Conservation (phyloP, 2,113 vertebrate species). For the Trichechus manatus region DNA sequence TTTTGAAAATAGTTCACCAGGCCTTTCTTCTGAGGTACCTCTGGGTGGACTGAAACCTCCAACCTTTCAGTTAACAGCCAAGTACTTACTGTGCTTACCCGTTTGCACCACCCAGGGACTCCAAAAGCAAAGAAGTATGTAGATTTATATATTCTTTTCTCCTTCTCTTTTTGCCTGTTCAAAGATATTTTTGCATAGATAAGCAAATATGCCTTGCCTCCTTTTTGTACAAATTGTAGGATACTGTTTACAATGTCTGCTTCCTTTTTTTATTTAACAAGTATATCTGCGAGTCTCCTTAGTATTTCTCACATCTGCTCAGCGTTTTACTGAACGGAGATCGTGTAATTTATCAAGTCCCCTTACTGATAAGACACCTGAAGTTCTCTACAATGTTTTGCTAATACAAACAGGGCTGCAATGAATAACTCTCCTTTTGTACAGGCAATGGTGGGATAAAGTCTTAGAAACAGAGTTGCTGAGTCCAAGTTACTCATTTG, state of each 20-base stretch:
- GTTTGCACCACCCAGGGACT: too few relatives aligned
- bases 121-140: not conserved
- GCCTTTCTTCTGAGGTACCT: not conserved
- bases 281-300: not conserved
- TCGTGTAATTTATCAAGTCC: not conserved
- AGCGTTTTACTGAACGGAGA: fast-evolving
- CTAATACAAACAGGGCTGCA: not conserved
- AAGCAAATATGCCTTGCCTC: not conserved
- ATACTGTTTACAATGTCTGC: fast-evolving
- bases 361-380: not conserved
- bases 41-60: too few relatives aligned
- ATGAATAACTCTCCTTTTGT: too few relatives aligned
- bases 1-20: too few relatives aligned
- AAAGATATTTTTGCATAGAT: not conserved
- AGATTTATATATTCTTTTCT: not conserved
- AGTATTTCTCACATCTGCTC: not conserved
- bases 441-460: fast-evolving
- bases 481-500: not conserved
- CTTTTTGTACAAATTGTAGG: not conserved
- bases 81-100: too few relatives aligned
- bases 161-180: not conserved
- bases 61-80: too few relatives aligned
- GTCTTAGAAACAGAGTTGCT: not conserved
- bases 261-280: not conserved
- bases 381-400: not conserved